Conservation (phyloP, 2,113 vertebrate genomes). For the Siniperca knerii region DNA sequence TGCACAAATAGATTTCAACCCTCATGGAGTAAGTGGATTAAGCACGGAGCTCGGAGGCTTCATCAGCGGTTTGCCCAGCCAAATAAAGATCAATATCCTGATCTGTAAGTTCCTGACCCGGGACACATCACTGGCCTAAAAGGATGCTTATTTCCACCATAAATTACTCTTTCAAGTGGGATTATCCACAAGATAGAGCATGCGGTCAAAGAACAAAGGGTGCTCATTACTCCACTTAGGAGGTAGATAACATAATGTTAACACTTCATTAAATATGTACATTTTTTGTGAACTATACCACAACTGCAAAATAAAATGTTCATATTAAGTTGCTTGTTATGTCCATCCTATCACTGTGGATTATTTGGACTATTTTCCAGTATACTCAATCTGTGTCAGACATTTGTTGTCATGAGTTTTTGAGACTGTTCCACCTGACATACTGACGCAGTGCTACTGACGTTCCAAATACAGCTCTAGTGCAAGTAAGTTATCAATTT, state of each 20-base stretch:
- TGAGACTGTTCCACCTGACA: background rate
- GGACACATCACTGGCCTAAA: slow-evolving; percentile 36
- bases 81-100: slow-evolving; percentile 66
- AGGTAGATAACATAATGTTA: background rate
- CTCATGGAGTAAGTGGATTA: slow-evolving; percentile 42
- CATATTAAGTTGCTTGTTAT: background rate
- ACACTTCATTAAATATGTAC: background rate
- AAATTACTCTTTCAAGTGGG: slow-evolving; percentile 30
- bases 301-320: background rate
- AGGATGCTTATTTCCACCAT: slow-evolving; percentile 39
- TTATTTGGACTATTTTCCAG: background rate
- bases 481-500: too few species aligned
- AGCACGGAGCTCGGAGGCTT: slow-evolving; percentile 9
- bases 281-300: too few species aligned
- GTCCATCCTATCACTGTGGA: background rate
- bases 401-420: background rate
- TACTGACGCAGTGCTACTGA: background rate
- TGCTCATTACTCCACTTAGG: slow-evolving; percentile 18
- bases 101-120: slow-evolving; percentile 47
- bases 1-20: slow-evolving; percentile 55
- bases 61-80: slow-evolving; percentile 1
- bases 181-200: slow-evolving; percentile 35
- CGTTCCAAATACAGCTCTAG: background rate
- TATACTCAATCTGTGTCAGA: background rate
- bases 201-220: slow-evolving; percentile 14